Conservation (phyloP, 1,140 invertebrate genomes). For the Holotrichia oblita region DNA sequence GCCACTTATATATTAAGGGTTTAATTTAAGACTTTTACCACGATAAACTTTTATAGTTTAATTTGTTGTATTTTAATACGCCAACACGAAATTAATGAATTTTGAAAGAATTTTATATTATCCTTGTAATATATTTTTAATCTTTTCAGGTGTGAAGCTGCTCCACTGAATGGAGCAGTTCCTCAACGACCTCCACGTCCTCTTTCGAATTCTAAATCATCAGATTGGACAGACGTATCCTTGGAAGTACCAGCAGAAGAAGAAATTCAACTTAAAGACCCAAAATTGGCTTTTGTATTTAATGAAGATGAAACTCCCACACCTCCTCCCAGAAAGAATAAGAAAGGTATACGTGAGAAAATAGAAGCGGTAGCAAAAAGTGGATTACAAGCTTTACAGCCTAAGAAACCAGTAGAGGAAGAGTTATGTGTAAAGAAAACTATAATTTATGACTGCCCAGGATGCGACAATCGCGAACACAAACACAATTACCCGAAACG, state of each 20-base stretch:
- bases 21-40: too few relatives aligned
- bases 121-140: constrained; percentile 14
- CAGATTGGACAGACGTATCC: constrained; percentile 67
- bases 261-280: constrained; percentile 57
- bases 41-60: too few relatives aligned
- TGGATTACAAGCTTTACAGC: constrained; percentile 55
- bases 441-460: constrained; percentile 55
- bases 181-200: constrained; percentile 47
- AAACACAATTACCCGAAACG: constrained; percentile 47
- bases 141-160: constrained; percentile 51
- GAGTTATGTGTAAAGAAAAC: constrained; percentile 56
- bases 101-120: too few relatives aligned
- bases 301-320: constrained; percentile 59
- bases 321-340: constrained; percentile 57
- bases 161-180: constrained; percentile 44
- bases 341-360: constrained; percentile 53
- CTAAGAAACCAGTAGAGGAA: constrained; percentile 55
- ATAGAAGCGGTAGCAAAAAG: constrained; percentile 56
- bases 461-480: constrained; percentile 52
- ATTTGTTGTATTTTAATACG: too few relatives aligned
- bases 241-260: constrained; percentile 62
- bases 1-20: too few relatives aligned
- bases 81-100: too few relatives aligned
- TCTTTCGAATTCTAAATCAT: constrained; percentile 57
- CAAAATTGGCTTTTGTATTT: constrained; percentile 60